phyloP scores from a whole-genome alignment of 23 tunicate genomes.

The Halocynthia aurantium region DNA sequence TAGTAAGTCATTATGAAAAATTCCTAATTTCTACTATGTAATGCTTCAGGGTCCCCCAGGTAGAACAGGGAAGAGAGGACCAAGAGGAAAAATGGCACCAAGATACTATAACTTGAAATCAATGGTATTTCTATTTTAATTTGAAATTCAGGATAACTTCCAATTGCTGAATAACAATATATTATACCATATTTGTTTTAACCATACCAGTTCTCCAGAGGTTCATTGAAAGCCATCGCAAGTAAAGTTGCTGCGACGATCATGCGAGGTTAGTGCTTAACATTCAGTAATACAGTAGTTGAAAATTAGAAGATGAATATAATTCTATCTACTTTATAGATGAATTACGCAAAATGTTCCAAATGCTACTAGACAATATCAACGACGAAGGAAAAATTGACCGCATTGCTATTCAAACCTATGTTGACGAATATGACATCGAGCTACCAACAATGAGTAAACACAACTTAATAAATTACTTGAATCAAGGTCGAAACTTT shows the following conservation, averaged over 20 bases:
- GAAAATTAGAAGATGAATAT: background rate
- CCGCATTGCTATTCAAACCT: background rate
- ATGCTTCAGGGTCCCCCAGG: conserved; percentile 52
- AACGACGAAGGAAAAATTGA: background rate
- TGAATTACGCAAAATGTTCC: background rate
- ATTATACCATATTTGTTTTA: too few relatives aligned
- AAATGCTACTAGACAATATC: background rate
- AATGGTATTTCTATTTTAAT: too few relatives aligned
- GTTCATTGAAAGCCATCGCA: background rate
- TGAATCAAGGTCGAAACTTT: too few relatives aligned
- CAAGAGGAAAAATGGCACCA: conserved; percentile 28
- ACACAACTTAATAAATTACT: too few relatives aligned
- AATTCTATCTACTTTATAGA: background rate
- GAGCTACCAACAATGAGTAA: too few relatives aligned
- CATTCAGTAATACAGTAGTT: background rate
- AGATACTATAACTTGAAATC: background rate
- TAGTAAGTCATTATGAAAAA: too few relatives aligned
- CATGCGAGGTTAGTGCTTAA: background rate
- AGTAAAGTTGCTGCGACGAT: background rate
- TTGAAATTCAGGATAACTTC: too few relatives aligned
- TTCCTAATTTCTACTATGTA: background rate
- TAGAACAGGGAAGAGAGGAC: conserved; percentile 27
- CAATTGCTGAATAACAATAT: too few relatives aligned
- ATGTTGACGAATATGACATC: too few relatives aligned
- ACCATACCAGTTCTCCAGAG: too few relatives aligned